Evolutionary conservation across 64 coral and sea anemone genomes (phyloP), one percentile per base, ranked within the genome.

Genomic region (Stylophora pistillata): DNA sequence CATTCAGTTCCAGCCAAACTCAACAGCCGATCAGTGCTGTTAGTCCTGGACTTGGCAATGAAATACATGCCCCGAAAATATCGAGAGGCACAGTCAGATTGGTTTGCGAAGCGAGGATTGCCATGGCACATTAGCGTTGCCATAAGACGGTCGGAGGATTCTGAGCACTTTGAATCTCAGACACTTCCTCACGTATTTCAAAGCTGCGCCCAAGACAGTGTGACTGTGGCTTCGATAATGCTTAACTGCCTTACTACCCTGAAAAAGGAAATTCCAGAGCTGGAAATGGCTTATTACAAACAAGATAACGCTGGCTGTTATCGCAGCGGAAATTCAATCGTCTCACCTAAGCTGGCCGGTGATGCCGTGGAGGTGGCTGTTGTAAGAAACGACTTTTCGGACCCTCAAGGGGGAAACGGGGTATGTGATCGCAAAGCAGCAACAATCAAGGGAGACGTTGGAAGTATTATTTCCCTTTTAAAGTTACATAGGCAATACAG

Each of bases 291-390:
- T 34, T 86, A 92, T 65, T 85, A 71, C 77, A 92, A 78, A 41
- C 83, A 88, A 87, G 91, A 92, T 73, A 92, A 92, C 13, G 91
- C 91, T 53, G 85, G 91, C 71, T 92, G 91, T 71, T 92, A 93
- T 55, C 90, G 87, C 71, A 87, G 74, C 21, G 72, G 27, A 41
- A 47, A 75, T 20, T 26, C n/a, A n/a, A n/a, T n/a, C n/a, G n/a
- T 74, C 21, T 76, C 80, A 20, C 13, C 81, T 61, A 91, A 76
- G 28, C 80, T 26, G 2, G 58, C 71, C 5, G 81, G 72, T 30
- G 54, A 76, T 56, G 33, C 26, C 6, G 64, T 33, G 68, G 65
- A 23, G 16, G 82, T 86, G 32, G 21, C 1, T 55, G 64, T 86
- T 6, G 20, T 37, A 20, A 60, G 63, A 66, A 86, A 52, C 31